Evolutionary conservation across 2,113 vertebrate species (phyloP), one percentile per base, ranked within the genome.

Genomic region (Perca fluviatilis): DNA sequence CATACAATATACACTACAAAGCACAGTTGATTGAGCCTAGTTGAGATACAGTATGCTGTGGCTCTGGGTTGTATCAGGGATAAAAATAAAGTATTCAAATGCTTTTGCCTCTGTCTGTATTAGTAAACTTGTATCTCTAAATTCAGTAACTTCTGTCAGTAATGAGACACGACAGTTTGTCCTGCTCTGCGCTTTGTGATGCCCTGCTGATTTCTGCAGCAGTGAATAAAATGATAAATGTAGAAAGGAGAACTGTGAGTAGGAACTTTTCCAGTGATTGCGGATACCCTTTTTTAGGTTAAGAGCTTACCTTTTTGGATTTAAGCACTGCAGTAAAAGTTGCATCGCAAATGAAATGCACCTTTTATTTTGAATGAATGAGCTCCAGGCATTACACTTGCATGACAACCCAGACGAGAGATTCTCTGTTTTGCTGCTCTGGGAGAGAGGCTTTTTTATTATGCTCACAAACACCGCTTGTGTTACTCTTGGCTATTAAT

Each of bases 371-470:
- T 84, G 73, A 89, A 78, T 83, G 74, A 83, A 74, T 79, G 71
- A 80, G 71, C 85, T 88, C 63, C 33, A 21, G 84, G 87, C 80
- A 85, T 84, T 84, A 74, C 79, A 82, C 80, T 67, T 69, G 81
- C 80, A 87, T 74, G 80, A 86, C 87, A 87, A 79, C 86, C 80
- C 15, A 71, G 72, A 88, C 84, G 62, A 84, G 63, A 86, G 46
- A 21, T 50, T 72, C 19, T 73, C 73, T 83, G 61, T 77, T 88
- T 81, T 74, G 33, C 53, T 56, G 46, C 88, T 77, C 25, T 67
- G 68, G 81, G 77, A 84, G 69, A 80, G 23, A 78, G 23, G 21
- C 70, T 83, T 76, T 70, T 86, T 88, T 71, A 60, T 88, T 71
- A 63, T 79, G 72, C 74, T 71, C 78, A 30, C 65, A 82, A 84